phyloP scores from a whole-genome alignment of 2,797 vertebrate genomes.

The Cercopithecus mitis region DNA sequence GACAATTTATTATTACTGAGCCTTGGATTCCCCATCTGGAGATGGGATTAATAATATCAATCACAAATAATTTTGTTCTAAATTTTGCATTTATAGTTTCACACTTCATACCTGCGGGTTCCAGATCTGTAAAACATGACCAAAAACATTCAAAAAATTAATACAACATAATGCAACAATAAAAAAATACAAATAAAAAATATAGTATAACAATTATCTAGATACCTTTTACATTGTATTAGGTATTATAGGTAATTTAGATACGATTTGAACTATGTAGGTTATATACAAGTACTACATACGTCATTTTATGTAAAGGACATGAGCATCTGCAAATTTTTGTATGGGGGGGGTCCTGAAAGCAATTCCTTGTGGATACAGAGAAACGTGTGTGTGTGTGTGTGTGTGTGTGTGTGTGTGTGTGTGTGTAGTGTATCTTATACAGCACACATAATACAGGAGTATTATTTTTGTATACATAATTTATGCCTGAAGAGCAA shows the following conservation, averaged over 20 bases:
- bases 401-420: neutral
- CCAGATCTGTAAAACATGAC: neutral
- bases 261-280: neutral
- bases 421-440: neutral
- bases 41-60: neutral
- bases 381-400: neutral
- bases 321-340: neutral
- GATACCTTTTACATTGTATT: neutral
- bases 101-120: neutral
- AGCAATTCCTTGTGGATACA: neutral
- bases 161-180: neutral
- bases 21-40: neutral
- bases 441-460: neutral
- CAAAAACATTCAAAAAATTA: neutral
- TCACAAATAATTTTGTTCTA: neutral
- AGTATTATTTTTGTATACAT: neutral
- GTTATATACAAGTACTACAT: neutral
- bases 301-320: neutral
- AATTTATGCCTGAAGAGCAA: neutral
- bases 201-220: neutral
- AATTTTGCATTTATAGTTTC: neutral
- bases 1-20: neutral
- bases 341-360: neutral
- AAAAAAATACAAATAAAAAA: neutral
- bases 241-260: neutral